Conservation (phyloP, 35 echinoderm and acorn worm species). For the Eucidaris tribuloides region DNA sequence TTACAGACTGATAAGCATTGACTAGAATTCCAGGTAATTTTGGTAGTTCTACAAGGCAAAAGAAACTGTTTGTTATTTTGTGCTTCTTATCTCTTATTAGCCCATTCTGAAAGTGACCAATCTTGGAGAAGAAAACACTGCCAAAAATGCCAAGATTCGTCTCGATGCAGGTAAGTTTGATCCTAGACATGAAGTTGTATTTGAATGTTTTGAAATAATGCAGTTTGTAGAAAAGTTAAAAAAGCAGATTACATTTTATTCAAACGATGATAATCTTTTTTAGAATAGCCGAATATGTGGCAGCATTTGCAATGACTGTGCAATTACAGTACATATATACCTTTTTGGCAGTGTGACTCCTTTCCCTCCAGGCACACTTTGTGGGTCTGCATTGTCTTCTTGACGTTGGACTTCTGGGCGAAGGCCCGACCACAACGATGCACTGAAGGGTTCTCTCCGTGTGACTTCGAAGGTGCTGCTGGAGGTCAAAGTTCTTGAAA, state of each 20-base stretch:
- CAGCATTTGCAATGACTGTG: no score
- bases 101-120: constrained; percentile 15
- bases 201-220: no score
- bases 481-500: constrained; percentile 84
- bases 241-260: no score
- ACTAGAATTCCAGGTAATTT: no score
- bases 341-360: constrained; percentile 75
- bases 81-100: background rate
- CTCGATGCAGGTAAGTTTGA: constrained; percentile 22
- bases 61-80: no score
- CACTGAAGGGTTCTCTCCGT: constrained; percentile 92
- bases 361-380: constrained; percentile 85
- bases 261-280: no score
- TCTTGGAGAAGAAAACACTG: constrained; percentile 19
- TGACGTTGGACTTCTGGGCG: constrained; percentile 93
- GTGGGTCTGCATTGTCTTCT: constrained; percentile 95
- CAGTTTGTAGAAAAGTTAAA: no score
- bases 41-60: no score
- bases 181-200: no score
- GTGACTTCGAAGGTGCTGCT: constrained; percentile 81
- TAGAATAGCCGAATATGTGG: no score
- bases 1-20: no score
- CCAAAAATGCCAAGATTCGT: constrained; percentile 17
- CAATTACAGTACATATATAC: no score
- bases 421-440: constrained; percentile 76